Base-by-base conservation (phyloP, 2,113 vertebrate genomes). In the Gymnogyps californianus region DNA sequence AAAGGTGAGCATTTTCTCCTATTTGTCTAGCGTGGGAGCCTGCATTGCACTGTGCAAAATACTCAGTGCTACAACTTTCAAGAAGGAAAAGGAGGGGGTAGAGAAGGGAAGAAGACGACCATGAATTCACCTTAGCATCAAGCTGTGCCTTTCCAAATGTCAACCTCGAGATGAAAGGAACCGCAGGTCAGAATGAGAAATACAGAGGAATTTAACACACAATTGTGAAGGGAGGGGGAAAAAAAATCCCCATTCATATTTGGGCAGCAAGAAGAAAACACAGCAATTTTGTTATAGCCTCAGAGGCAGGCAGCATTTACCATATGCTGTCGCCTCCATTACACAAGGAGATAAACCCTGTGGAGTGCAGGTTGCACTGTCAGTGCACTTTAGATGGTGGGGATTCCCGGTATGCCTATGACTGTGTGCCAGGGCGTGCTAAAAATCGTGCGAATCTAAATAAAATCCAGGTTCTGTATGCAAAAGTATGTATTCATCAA, bases 181-280 rank as follows among this genome's bases (percentile, higher is more conserved):
- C 15, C 8, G 6, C 20, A 79, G 85, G 47, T 42, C n/a, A 62
- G 65, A 84, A 83, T 7, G 4, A 75, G 46, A 94, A 90, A 61
- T 15, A 3, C 54, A 74, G 69, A 91, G 19, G 70, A 96, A 94
- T 93, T 91, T 69, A 76, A 62, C 80, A 59, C 46, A 24, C 2
- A 38, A 25, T 34, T 83, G 24, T 12, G 46, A 77, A 85, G 5
- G 3, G 32, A 36, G 36, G 3, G 16, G 21, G 3, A 8, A 5
- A 2, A 3, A 74, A 72, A 17, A 44, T 51, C 42, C 19, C 36
- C 19, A 34, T 83, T 93, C 44, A 42, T 78, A 88, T 82, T 88
- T 95, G 86, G 84, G 88, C 78, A 94, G 22, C 49, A 57, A 84
- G 59, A 90, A 54, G 29, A 93, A 92, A 94, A 79, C 22, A 86